phyloP scores from a whole-genome alignment of 2,888 invertebrate genomes.

The Lymantria dispar region DNA sequence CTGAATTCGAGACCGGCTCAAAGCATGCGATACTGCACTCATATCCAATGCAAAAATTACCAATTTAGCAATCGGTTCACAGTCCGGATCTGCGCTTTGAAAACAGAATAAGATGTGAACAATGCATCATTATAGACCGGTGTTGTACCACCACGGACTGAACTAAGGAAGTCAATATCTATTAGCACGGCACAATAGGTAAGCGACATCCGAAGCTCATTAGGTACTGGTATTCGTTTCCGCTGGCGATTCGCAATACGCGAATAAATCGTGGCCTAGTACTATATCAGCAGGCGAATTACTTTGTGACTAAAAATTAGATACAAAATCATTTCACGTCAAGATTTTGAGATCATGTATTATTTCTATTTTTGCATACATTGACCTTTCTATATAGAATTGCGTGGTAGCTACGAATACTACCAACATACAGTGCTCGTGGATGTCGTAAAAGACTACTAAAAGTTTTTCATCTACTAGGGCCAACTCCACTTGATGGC shows the following conservation, averaged over 20 bases:
- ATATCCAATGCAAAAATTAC: slow-evolving; percentile 27
- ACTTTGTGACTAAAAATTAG: slow-evolving; percentile 17
- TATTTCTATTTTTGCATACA: too few relatives aligned
- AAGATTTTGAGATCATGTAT: not conserved
- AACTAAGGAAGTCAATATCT: slow-evolving; percentile 80
- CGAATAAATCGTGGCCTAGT: slow-evolving; percentile 59
- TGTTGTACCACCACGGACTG: slow-evolving; percentile 64
- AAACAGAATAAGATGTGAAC: slow-evolving; percentile 72
- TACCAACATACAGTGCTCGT: too few relatives aligned
- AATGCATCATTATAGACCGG: slow-evolving; percentile 72
- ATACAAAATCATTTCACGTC: not conserved
- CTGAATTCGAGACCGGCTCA: slow-evolving; percentile 43
- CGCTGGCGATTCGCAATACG: slow-evolving; percentile 74
- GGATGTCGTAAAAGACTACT: too few relatives aligned
- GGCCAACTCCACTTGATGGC: too few relatives aligned
- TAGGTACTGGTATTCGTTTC: slow-evolving; percentile 70
- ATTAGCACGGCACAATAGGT: slow-evolving; percentile 80
- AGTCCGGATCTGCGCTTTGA: slow-evolving; percentile 52
- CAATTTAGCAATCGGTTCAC: slow-evolving; percentile 53
- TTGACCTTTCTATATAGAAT: too few relatives aligned
- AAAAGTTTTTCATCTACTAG: too few relatives aligned
- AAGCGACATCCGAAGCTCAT: slow-evolving; percentile 82
- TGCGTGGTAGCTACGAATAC: too few relatives aligned
- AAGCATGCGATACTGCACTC: slow-evolving; percentile 24
- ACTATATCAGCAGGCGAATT: slow-evolving; percentile 47